These are phyloP conservation scores for Carettochelys insculpta DNA, from an alignment of 2,113 vertebrate species.

Conservation along the genomic window DNA sequence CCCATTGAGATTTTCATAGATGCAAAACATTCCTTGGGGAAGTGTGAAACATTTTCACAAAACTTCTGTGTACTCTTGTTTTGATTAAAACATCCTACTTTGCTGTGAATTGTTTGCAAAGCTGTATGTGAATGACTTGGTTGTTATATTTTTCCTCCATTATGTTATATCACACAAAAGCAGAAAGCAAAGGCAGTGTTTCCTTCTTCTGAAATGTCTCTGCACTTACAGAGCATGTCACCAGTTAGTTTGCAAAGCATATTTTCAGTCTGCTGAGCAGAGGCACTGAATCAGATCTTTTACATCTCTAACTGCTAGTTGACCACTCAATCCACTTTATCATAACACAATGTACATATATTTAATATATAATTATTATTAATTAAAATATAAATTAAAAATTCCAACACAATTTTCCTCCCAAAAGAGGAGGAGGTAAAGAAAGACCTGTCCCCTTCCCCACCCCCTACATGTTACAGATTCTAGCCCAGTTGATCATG, in stretches of 20 bases:
- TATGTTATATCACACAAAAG: neutral
- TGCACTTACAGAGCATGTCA: neutral
- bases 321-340: neutral
- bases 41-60: neutral
- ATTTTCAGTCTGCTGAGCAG: neutral
- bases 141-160: neutral
- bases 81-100: no score
- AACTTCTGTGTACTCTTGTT: neutral
- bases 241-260: neutral
- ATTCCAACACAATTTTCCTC: neutral
- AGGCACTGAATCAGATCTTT: neutral
- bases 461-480: accelerated
- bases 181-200: neutral
- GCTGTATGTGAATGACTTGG: neutral
- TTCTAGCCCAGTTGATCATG: neutral
- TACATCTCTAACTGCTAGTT: neutral
- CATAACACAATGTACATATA: neutral
- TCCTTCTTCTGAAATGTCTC: neutral
- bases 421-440: neutral
- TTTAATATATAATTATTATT: neutral
- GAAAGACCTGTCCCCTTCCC: no score
- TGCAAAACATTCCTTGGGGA: neutral
- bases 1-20: neutral
- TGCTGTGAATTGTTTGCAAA: neutral
- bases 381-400: neutral